Base-by-base conservation (phyloP, 2,797 vertebrate species). In the Eulemur albifrons region DNA sequence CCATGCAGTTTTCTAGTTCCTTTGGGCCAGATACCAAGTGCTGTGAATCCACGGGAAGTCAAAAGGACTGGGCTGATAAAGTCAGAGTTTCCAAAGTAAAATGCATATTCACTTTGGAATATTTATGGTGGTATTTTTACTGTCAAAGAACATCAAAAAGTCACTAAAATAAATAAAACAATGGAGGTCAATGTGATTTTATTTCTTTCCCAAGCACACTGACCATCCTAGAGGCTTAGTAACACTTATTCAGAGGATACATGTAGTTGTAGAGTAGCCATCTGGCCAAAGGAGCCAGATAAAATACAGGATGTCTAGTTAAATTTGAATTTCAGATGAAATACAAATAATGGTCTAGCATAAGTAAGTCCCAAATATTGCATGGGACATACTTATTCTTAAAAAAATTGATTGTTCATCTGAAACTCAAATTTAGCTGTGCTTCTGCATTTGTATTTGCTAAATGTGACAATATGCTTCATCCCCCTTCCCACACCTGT, bases 381-480 rank as follows among this genome's bases (percentile, higher is more conserved):
- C 21, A 69, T 20, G 40, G 50, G 15, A 17, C 48, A 76, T 38
- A 88, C 18, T 80, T 63, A 69, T 6, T 82, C 54, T 90, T 63
- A 67, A 61, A 77, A 40, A 81, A 59, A 79, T 54, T 30, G 27
- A 43, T 38, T 69, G 25, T 43, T 57, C 52, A 89, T 57, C 38
- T 92, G 30, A 93, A 93, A 95, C 79, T 83, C 70, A 72, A 92
- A 90, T 52, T 57, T 81, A 76, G 14, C 76, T 73, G 45, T 40
- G 32, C 4, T 65, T 59, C 43, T 59, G 9, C 17, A 79, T 65
- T 89, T 95, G 75, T 75, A 80, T 81, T 90, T 90, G 65, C 25
- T 70, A 95, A 79, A 35, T 82, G 54, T 81, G 72, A 32, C 30
- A 65, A 65, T 35, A 48, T 14, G 1, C 43, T 79, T 12, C 11